Conservation (phyloP, 2,113 vertebrate species). For the Microtus montanus region DNA sequence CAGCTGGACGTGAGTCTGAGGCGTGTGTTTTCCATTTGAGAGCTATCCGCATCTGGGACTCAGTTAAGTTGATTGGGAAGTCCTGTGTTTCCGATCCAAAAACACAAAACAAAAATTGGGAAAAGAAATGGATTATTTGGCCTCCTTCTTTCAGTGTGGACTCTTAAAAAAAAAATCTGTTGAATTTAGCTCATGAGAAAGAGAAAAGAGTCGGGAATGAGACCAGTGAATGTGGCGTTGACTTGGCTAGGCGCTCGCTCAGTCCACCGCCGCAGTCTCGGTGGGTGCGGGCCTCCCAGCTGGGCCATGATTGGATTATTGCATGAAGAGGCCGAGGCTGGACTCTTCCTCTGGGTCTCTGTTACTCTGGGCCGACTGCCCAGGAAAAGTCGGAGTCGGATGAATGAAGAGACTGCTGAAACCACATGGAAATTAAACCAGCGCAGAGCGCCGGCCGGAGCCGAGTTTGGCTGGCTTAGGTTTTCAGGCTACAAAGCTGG, state of each 20-base stretch:
- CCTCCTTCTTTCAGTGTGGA: not conserved
- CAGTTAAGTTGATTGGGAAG: conserved; percentile 78
- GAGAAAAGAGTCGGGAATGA: not conserved
- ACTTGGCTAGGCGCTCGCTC: not conserved
- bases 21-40: conserved; percentile 79
- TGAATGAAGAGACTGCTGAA: conserved; percentile 60
- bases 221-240: accelerated
- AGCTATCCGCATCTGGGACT: conserved; percentile 74
- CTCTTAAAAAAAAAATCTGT: conserved; percentile 6
- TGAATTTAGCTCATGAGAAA: conserved; percentile 19
- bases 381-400: conserved; percentile 43
- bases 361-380: conserved; percentile 65
- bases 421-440: conserved; percentile 58
- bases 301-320: conserved; percentile 57
- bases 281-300: not conserved
- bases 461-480: conserved; percentile 26
- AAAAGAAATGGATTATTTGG: conserved; percentile 20
- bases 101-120: conserved; percentile 46
- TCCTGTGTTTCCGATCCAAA: conserved; percentile 71
- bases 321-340: not conserved
- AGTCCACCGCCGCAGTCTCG: no score
- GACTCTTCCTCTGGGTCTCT: conserved; percentile 44
- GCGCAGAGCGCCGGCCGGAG: not conserved
- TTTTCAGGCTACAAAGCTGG: not conserved
- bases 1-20: conserved; percentile 1